Evolutionary conservation across 2,797 vertebrate species (phyloP).

Genomic region (Erethizon dorsatum): DNA sequence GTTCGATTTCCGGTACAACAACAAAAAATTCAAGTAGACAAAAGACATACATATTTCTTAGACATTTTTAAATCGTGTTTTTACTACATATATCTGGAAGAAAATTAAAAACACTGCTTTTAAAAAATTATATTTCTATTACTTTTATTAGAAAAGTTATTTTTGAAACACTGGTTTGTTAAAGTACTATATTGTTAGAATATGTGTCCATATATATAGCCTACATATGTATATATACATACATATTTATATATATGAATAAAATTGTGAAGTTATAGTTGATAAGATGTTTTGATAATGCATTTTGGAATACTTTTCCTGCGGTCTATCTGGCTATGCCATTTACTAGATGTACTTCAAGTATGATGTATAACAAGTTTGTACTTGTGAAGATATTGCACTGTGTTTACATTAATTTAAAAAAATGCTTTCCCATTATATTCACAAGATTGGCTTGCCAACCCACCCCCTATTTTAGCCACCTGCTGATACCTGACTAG

Average conservation of each 20-base stretch:
- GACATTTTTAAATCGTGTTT: neutral
- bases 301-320: neutral
- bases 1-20: no score
- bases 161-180: neutral
- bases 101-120: constrained; percentile 40
- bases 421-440: neutral
- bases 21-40: no score
- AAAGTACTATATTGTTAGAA: neutral
- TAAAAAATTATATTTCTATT: neutral
- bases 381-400: neutral
- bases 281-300: neutral
- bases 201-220: neutral
- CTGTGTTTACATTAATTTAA: neutral
- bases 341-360: neutral
- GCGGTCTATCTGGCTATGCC: neutral
- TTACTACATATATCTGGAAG: neutral
- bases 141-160: constrained; percentile 29
- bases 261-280: neutral
- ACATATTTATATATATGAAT: neutral
- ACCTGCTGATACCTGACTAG: neutral
- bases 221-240: neutral
- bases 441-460: neutral
- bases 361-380: neutral
- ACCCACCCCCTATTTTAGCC: no score
- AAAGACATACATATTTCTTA: neutral